These are phyloP conservation scores for Zaprionus ghesquierei DNA, from an alignment of 1,140 invertebrate genomes.

Conservation along the genomic window DNA sequence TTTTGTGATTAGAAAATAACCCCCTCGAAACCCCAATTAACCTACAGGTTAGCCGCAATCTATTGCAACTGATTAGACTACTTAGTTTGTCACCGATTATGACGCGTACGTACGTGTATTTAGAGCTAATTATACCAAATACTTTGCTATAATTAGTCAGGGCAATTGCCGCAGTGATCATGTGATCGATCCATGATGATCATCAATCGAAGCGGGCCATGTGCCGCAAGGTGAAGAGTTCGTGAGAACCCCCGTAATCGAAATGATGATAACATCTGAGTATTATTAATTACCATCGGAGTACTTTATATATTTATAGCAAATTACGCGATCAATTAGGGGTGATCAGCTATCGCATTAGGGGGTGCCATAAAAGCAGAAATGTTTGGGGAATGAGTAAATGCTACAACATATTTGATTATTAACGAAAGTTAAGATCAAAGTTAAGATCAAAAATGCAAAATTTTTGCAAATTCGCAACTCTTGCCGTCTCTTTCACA, in stretches of 20 bases:
- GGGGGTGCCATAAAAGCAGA: no score
- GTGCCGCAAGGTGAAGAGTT: background rate
- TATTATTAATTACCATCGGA: background rate
- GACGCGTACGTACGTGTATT: background rate
- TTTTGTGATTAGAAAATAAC: background rate
- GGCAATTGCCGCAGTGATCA: background rate
- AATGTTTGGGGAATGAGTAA: no score
- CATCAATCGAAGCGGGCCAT: background rate
- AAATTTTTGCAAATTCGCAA: background rate
- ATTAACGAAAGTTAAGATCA: background rate
- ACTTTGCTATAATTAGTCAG: background rate
- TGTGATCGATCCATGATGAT: background rate
- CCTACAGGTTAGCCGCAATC: background rate
- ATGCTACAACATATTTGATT: no score
- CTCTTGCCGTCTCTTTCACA: background rate
- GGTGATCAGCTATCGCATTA: background rate
- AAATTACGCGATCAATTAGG: background rate
- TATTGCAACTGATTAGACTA: background rate
- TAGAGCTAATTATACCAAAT: slow-evolving; percentile 11
- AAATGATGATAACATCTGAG: background rate
- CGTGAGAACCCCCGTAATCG: background rate
- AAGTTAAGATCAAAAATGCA: background rate
- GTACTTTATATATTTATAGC: background rate
- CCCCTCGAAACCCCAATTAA: background rate
- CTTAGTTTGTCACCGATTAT: background rate